Evolutionary conservation across 2,113 vertebrate species (phyloP).

Genomic region (Emydocephalus ijimae): DNA sequence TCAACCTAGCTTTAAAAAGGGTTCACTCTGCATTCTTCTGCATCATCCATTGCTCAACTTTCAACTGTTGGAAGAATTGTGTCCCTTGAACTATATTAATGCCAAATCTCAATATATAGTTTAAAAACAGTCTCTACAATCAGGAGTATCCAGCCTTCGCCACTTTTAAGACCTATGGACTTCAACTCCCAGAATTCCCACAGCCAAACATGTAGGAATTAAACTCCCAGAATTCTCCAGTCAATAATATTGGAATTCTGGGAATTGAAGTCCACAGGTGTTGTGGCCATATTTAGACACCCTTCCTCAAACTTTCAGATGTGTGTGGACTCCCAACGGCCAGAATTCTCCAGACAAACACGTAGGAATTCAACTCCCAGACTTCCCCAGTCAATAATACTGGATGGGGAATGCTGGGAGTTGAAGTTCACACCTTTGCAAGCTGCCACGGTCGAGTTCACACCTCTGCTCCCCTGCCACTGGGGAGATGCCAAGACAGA

Average conservation of each 20-base stretch:
- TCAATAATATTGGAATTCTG: neutral
- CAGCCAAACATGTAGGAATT: too few species aligned
- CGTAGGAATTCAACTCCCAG: neutral
- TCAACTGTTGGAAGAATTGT: neutral
- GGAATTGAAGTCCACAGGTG: neutral
- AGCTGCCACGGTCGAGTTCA: neutral
- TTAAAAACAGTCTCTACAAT: neutral
- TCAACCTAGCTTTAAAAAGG: neutral
- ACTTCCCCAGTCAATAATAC: too few species aligned
- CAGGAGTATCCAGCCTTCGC: too few species aligned
- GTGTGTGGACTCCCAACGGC: neutral
- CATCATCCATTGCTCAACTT: neutral
- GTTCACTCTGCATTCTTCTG: neutral
- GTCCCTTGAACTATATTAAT: too few species aligned
- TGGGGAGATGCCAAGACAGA: neutral
- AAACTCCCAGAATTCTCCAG: too few species aligned
- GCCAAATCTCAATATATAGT: neutral
- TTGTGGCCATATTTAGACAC: neutral
- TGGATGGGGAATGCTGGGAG: neutral
- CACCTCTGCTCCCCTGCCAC: too few species aligned
- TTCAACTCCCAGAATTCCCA: neutral
- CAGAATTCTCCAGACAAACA: neutral
- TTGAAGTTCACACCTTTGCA: neutral
- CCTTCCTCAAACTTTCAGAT: neutral
- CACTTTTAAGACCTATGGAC: too few species aligned